A percentile compares a stretch with the other conserved stretches of the same genome.
phyloP scores from a whole-genome alignment of 2,888 invertebrate species.

The Agriopis marginaria region DNA sequence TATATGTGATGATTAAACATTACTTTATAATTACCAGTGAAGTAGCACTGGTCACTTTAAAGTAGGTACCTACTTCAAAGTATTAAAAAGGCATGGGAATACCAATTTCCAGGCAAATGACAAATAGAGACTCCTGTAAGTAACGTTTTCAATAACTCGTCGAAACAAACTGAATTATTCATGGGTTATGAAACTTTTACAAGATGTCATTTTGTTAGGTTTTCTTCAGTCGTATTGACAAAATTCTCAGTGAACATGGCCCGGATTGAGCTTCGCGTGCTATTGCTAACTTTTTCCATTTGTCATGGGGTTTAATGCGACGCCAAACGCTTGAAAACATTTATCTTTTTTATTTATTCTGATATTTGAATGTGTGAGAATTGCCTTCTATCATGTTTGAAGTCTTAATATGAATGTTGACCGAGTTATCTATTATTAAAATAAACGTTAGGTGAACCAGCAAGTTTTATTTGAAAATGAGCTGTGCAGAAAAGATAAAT shows the following conservation, averaged over 20 bases:
- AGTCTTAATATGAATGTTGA: not conserved
- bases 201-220: slow-evolving; percentile 61
- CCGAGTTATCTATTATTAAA: not conserved
- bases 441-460: not conserved
- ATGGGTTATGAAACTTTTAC: slow-evolving; percentile 57
- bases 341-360: slow-evolving; percentile 45
- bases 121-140: slow-evolving; percentile 45
- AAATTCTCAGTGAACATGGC: slow-evolving; percentile 52
- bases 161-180: slow-evolving; percentile 57
- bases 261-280: slow-evolving; percentile 52
- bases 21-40: no score
- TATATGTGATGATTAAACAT: no score
- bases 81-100: slow-evolving; percentile 40
- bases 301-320: slow-evolving; percentile 59
- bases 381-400: slow-evolving; percentile 6
- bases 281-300: slow-evolving; percentile 61
- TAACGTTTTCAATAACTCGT: slow-evolving; percentile 54
- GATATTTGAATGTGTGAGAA: slow-evolving; percentile 24
- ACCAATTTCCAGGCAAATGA: slow-evolving; percentile 45
- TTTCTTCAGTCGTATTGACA: slow-evolving; percentile 53
- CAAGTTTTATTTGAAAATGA: not conserved
- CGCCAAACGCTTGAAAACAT: slow-evolving; percentile 39
- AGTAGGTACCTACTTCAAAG: not conserved
- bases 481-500: not conserved
- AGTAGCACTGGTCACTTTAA: not conserved